These are phyloP conservation scores for Gnathonemus longibarbis DNA, from an alignment of 2,113 vertebrate species.

Conservation along the genomic window DNA sequence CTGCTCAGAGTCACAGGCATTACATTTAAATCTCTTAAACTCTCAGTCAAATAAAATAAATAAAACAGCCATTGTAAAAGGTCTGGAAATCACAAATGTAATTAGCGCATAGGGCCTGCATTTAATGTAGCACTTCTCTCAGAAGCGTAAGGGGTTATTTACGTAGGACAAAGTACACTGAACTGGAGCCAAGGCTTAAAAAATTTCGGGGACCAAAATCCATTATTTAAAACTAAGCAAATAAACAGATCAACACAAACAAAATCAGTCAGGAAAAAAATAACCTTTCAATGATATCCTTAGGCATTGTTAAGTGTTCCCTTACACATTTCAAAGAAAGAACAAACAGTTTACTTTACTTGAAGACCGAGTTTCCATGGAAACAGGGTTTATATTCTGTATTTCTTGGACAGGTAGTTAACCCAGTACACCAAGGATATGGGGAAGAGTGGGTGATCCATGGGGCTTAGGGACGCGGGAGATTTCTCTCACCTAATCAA, in stretches of 20 bases:
- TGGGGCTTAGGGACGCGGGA: not conserved
- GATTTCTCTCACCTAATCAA: not conserved
- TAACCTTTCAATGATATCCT: slow-evolving; percentile 52
- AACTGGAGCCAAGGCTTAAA: slow-evolving; percentile 39
- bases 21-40: slow-evolving; percentile 12
- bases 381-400: slow-evolving; percentile 53
- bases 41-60: slow-evolving; percentile 31
- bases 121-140: slow-evolving; percentile 37
- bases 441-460: not conserved
- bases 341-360: slow-evolving; percentile 59
- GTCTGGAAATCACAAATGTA: slow-evolving; percentile 33
- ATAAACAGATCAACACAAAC: slow-evolving; percentile 12
- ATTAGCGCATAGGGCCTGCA: slow-evolving; percentile 24
- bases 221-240: not conserved
- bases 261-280: slow-evolving; percentile 17
- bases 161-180: slow-evolving; percentile 20
- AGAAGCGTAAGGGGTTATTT: slow-evolving; percentile 23
- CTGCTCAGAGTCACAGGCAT: not conserved
- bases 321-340: slow-evolving; percentile 53
- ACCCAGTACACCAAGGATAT: slow-evolving; percentile 26
- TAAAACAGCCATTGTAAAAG: slow-evolving; percentile 28
- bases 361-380: slow-evolving; percentile 64
- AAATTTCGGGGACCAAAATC: not conserved
- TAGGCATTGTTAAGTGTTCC: slow-evolving; percentile 60
- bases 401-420: slow-evolving; percentile 42